phyloP scores from a whole-genome alignment of 2,797 vertebrate genomes.

The Notolabrus celidotus region DNA sequence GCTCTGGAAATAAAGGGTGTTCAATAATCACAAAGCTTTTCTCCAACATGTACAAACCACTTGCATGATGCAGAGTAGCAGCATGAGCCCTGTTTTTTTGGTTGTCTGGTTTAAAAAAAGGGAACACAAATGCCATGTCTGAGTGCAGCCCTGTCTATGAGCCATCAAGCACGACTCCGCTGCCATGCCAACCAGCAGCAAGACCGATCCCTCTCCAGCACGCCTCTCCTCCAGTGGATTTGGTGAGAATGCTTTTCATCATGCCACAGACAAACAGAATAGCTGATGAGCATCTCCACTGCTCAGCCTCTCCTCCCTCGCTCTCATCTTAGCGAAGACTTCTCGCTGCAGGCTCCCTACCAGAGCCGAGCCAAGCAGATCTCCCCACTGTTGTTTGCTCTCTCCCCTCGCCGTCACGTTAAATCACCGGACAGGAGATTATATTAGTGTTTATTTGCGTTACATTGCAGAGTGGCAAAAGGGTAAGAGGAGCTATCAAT shows the following conservation, averaged over 20 bases:
- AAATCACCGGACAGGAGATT: conserved; percentile 51
- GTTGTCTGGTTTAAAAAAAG: conserved; percentile 25
- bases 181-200: conserved; percentile 77
- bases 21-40: conserved; percentile 40
- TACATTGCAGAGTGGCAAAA: conserved; percentile 28
- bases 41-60: conserved; percentile 2
- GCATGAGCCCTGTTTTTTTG: conserved; percentile 32
- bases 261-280: conserved; percentile 78
- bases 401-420: conserved; percentile 33
- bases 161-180: conserved; percentile 70
- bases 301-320: conserved; percentile 32
- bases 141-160: conserved; percentile 57
- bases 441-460: conserved; percentile 41
- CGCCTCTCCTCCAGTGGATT: conserved; percentile 72
- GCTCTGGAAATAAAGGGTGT: not conserved
- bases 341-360: conserved; percentile 53
- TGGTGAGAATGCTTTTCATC: conserved; percentile 76
- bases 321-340: conserved; percentile 58
- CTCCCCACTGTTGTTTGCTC: conserved; percentile 52
- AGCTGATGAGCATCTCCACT: conserved; percentile 73
- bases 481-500: conserved; percentile 9
- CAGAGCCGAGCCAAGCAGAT: conserved; percentile 38
- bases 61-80: conserved; percentile 54
- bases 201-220: conserved; percentile 66
- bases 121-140: conserved; percentile 44